phyloP scores from a whole-genome alignment of 2,113 vertebrate genomes.

The Neotragus moschatus region DNA sequence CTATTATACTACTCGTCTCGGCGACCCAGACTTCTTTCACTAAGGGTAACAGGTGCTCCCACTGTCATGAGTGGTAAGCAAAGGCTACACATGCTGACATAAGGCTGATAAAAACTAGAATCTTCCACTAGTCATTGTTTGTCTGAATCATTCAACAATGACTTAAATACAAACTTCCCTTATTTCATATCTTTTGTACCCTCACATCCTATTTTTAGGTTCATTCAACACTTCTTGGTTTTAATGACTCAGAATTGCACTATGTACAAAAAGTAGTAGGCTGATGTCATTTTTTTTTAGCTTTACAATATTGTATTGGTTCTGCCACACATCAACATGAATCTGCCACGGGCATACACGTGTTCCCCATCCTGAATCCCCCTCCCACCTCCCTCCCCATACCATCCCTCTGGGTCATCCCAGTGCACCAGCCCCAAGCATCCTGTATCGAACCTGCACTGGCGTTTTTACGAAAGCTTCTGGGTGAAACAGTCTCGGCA shows the following conservation, averaged over 20 bases:
- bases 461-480: background rate
- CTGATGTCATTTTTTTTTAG: background rate
- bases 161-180: background rate
- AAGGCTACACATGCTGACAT: background rate
- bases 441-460: too few species aligned
- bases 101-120: background rate
- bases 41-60: background rate
- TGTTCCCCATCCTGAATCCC: too few species aligned
- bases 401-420: too few species aligned
- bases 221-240: background rate
- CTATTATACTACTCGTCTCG: background rate
- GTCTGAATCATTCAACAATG: background rate
- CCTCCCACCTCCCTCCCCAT: too few species aligned
- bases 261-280: background rate
- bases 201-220: background rate
- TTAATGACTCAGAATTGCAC: background rate
- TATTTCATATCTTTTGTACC: background rate
- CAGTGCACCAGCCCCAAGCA: too few species aligned
- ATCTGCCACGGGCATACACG: fast-evolving
- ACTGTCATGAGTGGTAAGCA: background rate
- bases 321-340: too few species aligned
- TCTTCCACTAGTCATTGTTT: background rate
- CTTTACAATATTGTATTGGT: too few species aligned
- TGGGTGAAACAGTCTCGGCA: background rate
- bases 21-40: slow-evolving; percentile 6